Evolutionary conservation across 2,888 invertebrate genomes (phyloP).

Genomic region (Mechanitis messenoides): DNA sequence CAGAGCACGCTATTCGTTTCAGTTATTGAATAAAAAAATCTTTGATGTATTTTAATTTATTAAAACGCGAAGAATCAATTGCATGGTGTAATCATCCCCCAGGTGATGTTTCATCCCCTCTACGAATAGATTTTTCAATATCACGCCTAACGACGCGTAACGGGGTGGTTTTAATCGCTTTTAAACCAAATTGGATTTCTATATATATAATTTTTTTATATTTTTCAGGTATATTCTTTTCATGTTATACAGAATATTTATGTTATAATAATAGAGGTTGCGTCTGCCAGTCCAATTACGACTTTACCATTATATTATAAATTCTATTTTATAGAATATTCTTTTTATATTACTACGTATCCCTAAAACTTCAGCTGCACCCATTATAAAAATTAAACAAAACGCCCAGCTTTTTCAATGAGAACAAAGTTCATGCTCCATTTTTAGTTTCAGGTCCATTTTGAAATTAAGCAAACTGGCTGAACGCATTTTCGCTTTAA

Average conservation of each 20-base stretch:
- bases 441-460: constrained; percentile 26
- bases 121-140: constrained; percentile 22
- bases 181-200: constrained; percentile 19
- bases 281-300: too few species aligned
- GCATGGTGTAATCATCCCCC: constrained; percentile 1
- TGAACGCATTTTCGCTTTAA: constrained; percentile 23
- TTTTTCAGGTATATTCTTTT: not conserved
- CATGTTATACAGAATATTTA: not conserved
- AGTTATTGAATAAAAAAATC: not conserved
- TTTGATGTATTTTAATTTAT: not conserved
- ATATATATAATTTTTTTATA: constrained; percentile 13
- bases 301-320: too few species aligned
- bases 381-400: constrained; percentile 1
- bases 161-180: constrained; percentile 18
- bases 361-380: not conserved
- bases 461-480: constrained; percentile 21
- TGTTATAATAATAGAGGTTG: not conserved
- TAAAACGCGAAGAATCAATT: not conserved
- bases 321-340: too few species aligned
- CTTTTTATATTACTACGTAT: too few species aligned
- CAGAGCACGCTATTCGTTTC: too few species aligned
- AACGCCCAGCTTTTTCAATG: not conserved
- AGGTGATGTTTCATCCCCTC: constrained; percentile 11
- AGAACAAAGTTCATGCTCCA: constrained; percentile 18
- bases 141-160: constrained; percentile 26